phyloP scores from a whole-genome alignment of 2,888 invertebrate genomes.

The Tenthredo amoena region DNA sequence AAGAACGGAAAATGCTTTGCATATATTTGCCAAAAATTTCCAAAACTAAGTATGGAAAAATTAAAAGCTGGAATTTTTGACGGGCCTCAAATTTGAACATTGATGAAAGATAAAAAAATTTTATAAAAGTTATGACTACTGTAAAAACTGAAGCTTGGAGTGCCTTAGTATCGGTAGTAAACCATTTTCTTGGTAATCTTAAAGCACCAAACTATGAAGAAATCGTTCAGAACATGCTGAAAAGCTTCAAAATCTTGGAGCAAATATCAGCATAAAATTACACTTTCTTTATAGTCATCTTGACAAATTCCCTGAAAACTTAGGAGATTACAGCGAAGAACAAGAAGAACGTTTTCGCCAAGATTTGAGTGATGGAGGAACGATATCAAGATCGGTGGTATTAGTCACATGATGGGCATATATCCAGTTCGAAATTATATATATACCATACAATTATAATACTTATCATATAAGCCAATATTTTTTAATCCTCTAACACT shows the following conservation, averaged over 20 bases:
- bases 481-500: too few species aligned
- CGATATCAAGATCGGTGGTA: constrained; percentile 69
- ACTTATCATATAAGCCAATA: too few species aligned
- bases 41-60: not conserved
- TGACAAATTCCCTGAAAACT: constrained; percentile 68
- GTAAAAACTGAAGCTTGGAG: constrained; percentile 58
- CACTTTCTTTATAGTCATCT: constrained; percentile 69
- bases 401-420: constrained; percentile 65
- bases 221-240: constrained; percentile 61
- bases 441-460: too few species aligned
- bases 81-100: constrained; percentile 61
- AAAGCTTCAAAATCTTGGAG: constrained; percentile 55
- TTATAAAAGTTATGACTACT: constrained; percentile 57
- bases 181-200: constrained; percentile 60
- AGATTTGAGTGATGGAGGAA: constrained; percentile 69
- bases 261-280: constrained; percentile 67
- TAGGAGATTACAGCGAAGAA: constrained; percentile 68
- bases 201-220: constrained; percentile 57
- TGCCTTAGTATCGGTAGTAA: not conserved
- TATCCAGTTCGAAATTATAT: too few species aligned
- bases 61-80: constrained; percentile 46
- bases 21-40: not conserved
- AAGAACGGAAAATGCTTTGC: not conserved
- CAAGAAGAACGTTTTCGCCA: constrained; percentile 72
- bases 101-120: constrained; percentile 58